Evolutionary conservation across 2,888 invertebrate genomes (phyloP), one percentile per base, ranked within the genome.

Genomic region (Latrodectus elegans): DNA sequence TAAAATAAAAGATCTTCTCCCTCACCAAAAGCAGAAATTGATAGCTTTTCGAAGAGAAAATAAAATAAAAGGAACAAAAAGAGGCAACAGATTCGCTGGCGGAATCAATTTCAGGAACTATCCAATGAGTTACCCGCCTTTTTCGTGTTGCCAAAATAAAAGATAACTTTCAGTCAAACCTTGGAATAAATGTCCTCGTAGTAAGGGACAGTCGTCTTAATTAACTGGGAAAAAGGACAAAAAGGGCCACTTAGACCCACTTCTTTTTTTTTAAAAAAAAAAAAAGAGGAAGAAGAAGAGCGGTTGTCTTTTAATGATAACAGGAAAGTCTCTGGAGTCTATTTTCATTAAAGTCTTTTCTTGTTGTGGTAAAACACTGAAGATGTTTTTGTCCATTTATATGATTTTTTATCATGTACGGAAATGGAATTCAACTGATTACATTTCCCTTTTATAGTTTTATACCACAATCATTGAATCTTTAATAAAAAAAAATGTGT

Each of bases 111-210:
- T 68, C 17, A 17, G 38, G 53, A 52, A 79, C 68, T 55, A 55
- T 55, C 77, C 52, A 68, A 73, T 49, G 65, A 73, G 65, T 65
- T 53, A 10, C 68, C 84, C 84, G 84, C 84, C 84, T 84, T 78
- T 84, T 84, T 73, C 84, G 72, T 84, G 84, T 84, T 84, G 84
- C 84, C 77, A 72, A 64, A 84, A 72, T 77, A 65, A 70, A 72
- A 84, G 77, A 84, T 77, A 84, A 84, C 77, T 84, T 84, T 73
- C 72, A 77, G 64, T 76, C 72, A 84, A 77, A 77, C 65, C 53
- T 55, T n/a, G 60, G 84, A 78, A 84, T 77, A 65, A 73, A 77
- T 77, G 71, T 72, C 72, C 53, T 64, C 10, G 14, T n/a, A 60
- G 60, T 22, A 53, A 64, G 84, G 77, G 76, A 84, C 77, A 78